A percentile compares a stretch with the other conserved stretches of the same genome.
phyloP scores from a whole-genome alignment of 1,140 invertebrate genomes.

The Laodelphax striatellus region DNA sequence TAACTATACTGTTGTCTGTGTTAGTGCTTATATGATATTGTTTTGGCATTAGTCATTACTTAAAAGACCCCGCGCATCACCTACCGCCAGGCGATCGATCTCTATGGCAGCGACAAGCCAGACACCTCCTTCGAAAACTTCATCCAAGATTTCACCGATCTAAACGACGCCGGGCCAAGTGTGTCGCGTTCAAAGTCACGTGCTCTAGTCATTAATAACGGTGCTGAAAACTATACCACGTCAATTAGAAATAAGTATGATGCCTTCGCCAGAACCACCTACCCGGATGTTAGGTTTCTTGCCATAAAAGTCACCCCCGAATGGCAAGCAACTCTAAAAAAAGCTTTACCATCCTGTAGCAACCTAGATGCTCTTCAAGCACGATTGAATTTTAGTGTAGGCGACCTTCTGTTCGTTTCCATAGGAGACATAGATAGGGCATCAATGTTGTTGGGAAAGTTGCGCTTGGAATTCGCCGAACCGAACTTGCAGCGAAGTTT shows the following conservation, averaged over 20 bases:
- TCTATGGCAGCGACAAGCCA: constrained; percentile 89
- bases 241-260: constrained; percentile 9
- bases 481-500: constrained; percentile 23
- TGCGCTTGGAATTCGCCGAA: constrained; percentile 51
- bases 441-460: constrained; percentile 51
- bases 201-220: constrained; percentile 5
- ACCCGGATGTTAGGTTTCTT: too few relatives aligned
- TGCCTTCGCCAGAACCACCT: too few relatives aligned
- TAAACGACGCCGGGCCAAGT: background rate
- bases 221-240: constrained; percentile 17
- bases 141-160: background rate
- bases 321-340: too few relatives aligned
- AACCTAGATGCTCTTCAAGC: background rate
- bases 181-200: background rate
- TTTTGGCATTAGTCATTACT: too few relatives aligned
- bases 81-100: constrained; percentile 68
- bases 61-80: constrained; percentile 57
- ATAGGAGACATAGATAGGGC: constrained; percentile 29
- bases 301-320: too few relatives aligned
- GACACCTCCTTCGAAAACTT: constrained; percentile 58
- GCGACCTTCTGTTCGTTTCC: background rate
- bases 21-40: too few relatives aligned
- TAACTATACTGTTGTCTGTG: too few relatives aligned
- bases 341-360: background rate
- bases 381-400: background rate